These are phyloP conservation scores for Donacobius atricapilla DNA, from an alignment of 2,113 vertebrate species.

Conservation along the genomic window DNA sequence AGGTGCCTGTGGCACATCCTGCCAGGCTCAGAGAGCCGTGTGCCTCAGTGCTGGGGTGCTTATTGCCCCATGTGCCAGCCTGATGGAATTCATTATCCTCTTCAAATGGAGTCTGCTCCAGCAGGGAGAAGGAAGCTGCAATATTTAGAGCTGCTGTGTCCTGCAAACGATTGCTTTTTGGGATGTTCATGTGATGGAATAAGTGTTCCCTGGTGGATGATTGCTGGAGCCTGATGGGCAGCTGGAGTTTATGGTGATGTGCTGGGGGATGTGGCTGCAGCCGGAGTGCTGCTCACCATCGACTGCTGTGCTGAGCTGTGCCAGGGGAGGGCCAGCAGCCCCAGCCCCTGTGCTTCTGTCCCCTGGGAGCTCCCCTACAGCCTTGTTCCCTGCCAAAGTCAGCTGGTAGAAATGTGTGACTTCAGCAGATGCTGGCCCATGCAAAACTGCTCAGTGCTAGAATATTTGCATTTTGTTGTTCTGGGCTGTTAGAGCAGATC, in stretches of 20 bases:
- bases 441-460: background rate
- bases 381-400: background rate
- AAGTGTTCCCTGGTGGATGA: too few species aligned
- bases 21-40: fast-evolving
- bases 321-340: background rate
- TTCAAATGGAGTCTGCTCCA: background rate
- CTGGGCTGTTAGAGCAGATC: background rate
- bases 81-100: fast-evolving
- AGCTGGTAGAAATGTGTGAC: background rate
- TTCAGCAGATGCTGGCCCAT: background rate
- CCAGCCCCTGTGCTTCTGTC: background rate
- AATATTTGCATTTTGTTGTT: background rate
- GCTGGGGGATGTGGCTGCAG: background rate
- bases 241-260: background rate
- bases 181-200: background rate
- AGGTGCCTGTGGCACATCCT: background rate
- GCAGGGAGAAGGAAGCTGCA: background rate
- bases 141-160: background rate
- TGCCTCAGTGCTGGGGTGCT: fast-evolving
- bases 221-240: background rate
- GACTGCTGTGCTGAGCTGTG: background rate
- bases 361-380: background rate
- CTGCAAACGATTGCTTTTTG: background rate
- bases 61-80: background rate
- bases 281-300: background rate